Percentiles rank a stretch among this genome's conserved stretches.
These are phyloP conservation scores for Phycodurus eques DNA, from an alignment of 2,113 vertebrate genomes.

Conservation along the genomic window DNA sequence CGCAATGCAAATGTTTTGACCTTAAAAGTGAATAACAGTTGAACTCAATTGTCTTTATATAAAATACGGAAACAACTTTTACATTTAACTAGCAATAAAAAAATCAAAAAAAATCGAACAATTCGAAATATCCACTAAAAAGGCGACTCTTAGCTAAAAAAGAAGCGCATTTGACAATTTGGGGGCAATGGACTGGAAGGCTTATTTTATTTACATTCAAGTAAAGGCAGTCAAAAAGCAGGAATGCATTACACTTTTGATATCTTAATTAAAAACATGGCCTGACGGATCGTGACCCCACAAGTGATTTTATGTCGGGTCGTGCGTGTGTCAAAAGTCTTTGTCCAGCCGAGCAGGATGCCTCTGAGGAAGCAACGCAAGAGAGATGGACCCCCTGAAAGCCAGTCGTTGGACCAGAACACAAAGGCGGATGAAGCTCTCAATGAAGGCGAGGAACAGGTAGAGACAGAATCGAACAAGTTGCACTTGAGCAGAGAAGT, in stretches of 20 bases:
- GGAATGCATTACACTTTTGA: not conserved
- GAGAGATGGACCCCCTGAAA: not conserved
- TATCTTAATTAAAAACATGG: not conserved
- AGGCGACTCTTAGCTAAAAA: too few relatives aligned
- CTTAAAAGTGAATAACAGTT: too few relatives aligned
- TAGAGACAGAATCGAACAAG: not conserved
- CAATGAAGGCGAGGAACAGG: conserved; percentile 11
- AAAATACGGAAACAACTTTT: too few relatives aligned
- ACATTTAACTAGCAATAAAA: too few relatives aligned
- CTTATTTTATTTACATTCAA: too few relatives aligned
- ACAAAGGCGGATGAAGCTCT: not conserved
- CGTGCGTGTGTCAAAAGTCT: conserved; percentile 11
- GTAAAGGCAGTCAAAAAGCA: not conserved
- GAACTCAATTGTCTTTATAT: too few relatives aligned
- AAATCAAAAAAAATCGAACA: too few relatives aligned
- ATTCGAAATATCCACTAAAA: too few relatives aligned
- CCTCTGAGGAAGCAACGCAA: conserved; percentile 39
- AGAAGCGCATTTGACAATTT: too few relatives aligned
- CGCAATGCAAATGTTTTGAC: too few relatives aligned
- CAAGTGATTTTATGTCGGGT: not conserved
- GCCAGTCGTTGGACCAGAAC: conserved; percentile 5
- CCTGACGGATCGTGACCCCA: not conserved
- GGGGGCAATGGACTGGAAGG: too few relatives aligned
- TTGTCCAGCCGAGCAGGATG: conserved; percentile 31
- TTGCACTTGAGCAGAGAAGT: not conserved